phyloP scores from a whole-genome alignment of 2,888 invertebrate genomes.

The Drosophila meridiana region DNA sequence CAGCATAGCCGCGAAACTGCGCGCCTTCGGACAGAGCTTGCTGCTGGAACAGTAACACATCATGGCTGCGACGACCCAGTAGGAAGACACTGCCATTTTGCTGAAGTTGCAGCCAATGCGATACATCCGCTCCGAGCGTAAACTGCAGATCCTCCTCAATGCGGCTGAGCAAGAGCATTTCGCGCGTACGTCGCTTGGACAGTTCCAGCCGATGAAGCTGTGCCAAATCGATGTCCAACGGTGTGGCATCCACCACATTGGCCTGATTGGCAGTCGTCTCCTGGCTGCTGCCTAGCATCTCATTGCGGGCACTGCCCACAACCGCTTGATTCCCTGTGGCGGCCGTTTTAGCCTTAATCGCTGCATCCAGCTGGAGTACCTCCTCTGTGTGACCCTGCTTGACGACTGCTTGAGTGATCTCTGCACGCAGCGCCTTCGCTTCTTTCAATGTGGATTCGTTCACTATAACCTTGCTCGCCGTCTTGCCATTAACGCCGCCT shows the following conservation, averaged over 20 bases:
- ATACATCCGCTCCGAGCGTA: slow-evolving; percentile 70
- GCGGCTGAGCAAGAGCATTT: slow-evolving; percentile 76
- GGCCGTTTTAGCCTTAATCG: slow-evolving; percentile 20
- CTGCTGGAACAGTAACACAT: slow-evolving; percentile 72
- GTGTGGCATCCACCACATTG: slow-evolving; percentile 69
- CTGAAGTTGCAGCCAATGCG: slow-evolving; percentile 78
- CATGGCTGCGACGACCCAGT: slow-evolving; percentile 72
- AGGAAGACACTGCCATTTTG: slow-evolving; percentile 73
- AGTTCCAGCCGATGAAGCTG: slow-evolving; percentile 75
- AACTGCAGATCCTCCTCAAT: slow-evolving; percentile 82
- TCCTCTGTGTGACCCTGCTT: slow-evolving; percentile 48
- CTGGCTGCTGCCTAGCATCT: slow-evolving; percentile 51
- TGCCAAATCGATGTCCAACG: slow-evolving; percentile 63
- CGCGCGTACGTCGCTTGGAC: slow-evolving; percentile 77
- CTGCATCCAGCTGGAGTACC: slow-evolving; percentile 49
- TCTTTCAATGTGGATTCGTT: slow-evolving; percentile 57
- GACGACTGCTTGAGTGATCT: slow-evolving; percentile 53
- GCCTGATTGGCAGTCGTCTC: slow-evolving; percentile 27
- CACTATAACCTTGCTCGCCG: slow-evolving; percentile 67
- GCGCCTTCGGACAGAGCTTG: slow-evolving; percentile 1
- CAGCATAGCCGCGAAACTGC: slow-evolving; percentile 45
- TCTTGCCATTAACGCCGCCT: background rate
- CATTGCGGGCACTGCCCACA: slow-evolving; percentile 14
- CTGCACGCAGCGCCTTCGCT: slow-evolving; percentile 45
- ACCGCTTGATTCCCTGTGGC: background rate